Percentiles rank a stretch among this genome's conserved stretches.
phyloP scores from a whole-genome alignment of 1,140 invertebrate species.

The Chironomus tepperi region DNA sequence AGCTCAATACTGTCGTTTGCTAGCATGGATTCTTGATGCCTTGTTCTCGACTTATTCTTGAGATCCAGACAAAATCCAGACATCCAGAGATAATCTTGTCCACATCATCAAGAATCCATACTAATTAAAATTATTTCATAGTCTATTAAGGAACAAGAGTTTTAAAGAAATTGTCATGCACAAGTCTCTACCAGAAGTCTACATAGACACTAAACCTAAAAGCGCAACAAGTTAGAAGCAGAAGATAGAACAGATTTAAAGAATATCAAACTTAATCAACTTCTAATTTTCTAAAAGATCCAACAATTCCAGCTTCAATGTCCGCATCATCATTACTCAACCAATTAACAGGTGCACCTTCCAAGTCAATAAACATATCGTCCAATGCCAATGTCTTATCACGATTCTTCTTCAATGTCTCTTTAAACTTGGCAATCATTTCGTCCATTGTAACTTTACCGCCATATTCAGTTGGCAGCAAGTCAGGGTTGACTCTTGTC shows the following conservation, averaged over 20 bases:
- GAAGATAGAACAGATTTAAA: background rate
- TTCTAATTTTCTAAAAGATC: slow-evolving; percentile 71
- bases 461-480: slow-evolving; percentile 78
- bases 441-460: slow-evolving; percentile 65
- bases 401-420: slow-evolving; percentile 51
- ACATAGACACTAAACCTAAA: no score
- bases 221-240: background rate
- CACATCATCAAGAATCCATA: no score
- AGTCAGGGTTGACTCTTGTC: slow-evolving; percentile 57
- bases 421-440: slow-evolving; percentile 69
- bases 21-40: no score
- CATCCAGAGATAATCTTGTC: no score
- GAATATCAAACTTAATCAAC: slow-evolving; percentile 53
- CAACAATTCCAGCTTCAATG: slow-evolving; percentile 56
- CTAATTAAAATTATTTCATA: no score
- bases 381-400: slow-evolving; percentile 61
- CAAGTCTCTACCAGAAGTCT: no score
- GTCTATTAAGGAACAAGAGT: no score
- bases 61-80: no score
- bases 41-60: no score
- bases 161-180: no score
- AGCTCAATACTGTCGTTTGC: no score
- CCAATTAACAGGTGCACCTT: slow-evolving; percentile 50
- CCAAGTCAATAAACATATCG: slow-evolving; percentile 66
- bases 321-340: slow-evolving; percentile 53